phyloP scores from a whole-genome alignment of 1,140 invertebrate genomes.

The Archegozetes longisetosus region DNA sequence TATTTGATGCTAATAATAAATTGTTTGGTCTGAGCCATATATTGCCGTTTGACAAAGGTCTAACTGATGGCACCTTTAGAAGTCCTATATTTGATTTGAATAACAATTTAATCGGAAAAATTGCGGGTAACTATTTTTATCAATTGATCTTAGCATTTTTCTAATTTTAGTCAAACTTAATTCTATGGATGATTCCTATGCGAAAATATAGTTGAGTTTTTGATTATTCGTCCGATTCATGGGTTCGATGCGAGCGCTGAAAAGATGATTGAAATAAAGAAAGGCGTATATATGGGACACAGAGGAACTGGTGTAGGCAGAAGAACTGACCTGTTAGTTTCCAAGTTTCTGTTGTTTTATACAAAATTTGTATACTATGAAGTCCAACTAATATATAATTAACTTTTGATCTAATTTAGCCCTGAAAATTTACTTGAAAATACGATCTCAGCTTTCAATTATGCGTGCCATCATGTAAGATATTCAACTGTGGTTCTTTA shows the following conservation, averaged over 20 bases:
- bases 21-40: background rate
- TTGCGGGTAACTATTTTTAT: background rate
- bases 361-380: background rate
- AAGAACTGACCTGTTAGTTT: background rate
- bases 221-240: background rate
- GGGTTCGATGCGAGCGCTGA: background rate
- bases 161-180: too few species aligned
- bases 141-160: too few species aligned
- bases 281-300: background rate
- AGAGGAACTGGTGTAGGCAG: background rate
- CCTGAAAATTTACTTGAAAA: constrained; percentile 7
- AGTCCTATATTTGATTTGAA: background rate
- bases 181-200: background rate
- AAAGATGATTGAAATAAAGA: background rate
- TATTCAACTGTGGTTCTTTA: too few species aligned
- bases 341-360: background rate
- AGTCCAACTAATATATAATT: background rate
- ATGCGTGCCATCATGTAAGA: constrained; percentile 12
- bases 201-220: background rate
- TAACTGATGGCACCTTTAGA: background rate
- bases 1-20: background rate
- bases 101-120: background rate
- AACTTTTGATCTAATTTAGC: background rate
- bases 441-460: constrained; percentile 14
- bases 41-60: background rate